Conservation (phyloP, 2,888 invertebrate species). For the Ecliptopera silaceata region DNA sequence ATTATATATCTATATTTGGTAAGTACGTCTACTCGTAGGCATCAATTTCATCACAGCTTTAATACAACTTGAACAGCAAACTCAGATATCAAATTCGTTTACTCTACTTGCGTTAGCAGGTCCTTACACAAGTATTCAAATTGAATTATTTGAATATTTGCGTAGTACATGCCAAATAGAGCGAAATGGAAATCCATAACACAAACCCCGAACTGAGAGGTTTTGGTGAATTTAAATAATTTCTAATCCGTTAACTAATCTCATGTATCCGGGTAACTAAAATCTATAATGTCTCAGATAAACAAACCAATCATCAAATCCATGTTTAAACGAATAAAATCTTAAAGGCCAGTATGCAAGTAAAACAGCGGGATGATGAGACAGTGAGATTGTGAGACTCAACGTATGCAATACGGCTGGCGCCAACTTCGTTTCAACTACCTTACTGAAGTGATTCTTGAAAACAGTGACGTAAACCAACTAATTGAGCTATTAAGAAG, state of each 20-base stretch:
- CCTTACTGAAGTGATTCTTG: too few species aligned
- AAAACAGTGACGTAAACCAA: too few species aligned
- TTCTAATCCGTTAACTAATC: constrained; percentile 11
- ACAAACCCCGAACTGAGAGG: constrained; percentile 1
- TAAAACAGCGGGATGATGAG: too few species aligned
- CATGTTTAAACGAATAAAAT: too few species aligned
- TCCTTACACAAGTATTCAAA: constrained; percentile 3
- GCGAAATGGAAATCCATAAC: constrained; percentile 3
- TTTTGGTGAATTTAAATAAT: constrained; percentile 8
- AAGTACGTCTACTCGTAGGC: not conserved
- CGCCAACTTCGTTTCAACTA: too few species aligned
- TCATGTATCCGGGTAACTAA: not conserved
- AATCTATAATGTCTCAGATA: not conserved
- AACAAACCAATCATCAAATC: too few species aligned
- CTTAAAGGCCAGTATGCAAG: not conserved
- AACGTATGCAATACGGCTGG: too few species aligned
- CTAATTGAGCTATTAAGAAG: too few species aligned
- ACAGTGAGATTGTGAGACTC: too few species aligned
- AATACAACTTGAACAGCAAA: not conserved
- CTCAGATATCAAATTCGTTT: constrained; percentile 1
- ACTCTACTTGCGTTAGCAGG: not conserved
- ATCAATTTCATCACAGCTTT: not conserved
- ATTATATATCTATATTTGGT: not conserved
- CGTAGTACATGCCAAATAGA: not conserved
- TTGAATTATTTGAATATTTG: not conserved